Conservation (phyloP, 2,888 invertebrate genomes). For the Pemphredon lugubris region DNA sequence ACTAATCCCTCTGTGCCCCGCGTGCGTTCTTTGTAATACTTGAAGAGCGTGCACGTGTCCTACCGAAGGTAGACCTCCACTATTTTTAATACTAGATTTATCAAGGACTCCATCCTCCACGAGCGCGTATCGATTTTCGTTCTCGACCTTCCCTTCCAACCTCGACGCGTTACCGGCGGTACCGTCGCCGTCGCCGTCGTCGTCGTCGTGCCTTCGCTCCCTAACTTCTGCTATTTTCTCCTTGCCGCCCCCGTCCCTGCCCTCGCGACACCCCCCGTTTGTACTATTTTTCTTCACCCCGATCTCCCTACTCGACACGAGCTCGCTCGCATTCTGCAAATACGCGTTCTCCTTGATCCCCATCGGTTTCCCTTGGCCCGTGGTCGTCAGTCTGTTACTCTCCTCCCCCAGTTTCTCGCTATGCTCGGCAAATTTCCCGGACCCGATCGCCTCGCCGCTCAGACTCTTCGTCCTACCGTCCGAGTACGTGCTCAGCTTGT, state of each 20-base stretch:
- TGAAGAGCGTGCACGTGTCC: constrained; percentile 2
- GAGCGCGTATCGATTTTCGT: constrained; percentile 12
- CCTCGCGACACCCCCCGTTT: too few relatives aligned
- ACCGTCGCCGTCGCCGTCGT: constrained; percentile 4
- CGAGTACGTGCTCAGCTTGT: constrained; percentile 64
- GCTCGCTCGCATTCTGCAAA: constrained; percentile 23
- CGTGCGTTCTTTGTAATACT: constrained; percentile 13
- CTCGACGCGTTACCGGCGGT: not conserved
- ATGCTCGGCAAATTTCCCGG: constrained; percentile 70
- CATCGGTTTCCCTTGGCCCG: constrained; percentile 26
- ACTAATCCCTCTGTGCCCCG: not conserved
- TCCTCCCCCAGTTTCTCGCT: constrained; percentile 65
- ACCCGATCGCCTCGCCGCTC: constrained; percentile 73
- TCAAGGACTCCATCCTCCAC: not conserved
- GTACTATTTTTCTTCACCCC: constrained; percentile 16
- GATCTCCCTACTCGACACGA: constrained; percentile 15
- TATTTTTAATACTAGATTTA: constrained; percentile 30
- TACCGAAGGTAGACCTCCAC: constrained; percentile 1
- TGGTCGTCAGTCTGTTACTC: constrained; percentile 56
- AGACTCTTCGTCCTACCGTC: constrained; percentile 71
- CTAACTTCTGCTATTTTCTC: constrained; percentile 11
- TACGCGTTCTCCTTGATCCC: constrained; percentile 12
- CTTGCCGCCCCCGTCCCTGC: constrained; percentile 15
- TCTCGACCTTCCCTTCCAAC: constrained; percentile 1
- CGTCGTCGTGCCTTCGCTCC: too few relatives aligned